Percentiles rank a stretch among this genome's conserved stretches.
Evolutionary conservation across 2,888 invertebrate species (phyloP).

Genomic region (Maniola hyperantus): DNA sequence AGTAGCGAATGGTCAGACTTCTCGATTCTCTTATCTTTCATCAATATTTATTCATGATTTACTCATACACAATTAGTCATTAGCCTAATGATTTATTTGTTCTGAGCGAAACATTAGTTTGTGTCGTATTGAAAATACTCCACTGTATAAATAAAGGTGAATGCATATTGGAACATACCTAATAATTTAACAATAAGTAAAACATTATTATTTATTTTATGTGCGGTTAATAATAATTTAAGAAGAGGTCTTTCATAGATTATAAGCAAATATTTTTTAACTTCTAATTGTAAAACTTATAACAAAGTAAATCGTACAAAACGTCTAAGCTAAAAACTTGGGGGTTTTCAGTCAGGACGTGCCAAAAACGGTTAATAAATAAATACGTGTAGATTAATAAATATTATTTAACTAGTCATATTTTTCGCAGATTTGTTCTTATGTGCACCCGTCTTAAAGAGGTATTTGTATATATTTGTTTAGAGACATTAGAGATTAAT

Average conservation of each 20-base stretch:
- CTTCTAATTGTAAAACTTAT: no score
- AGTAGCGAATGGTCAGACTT: neutral
- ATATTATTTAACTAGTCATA: no score
- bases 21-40: constrained; percentile 29
- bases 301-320: no score
- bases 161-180: neutral
- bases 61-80: constrained; percentile 21
- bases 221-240: no score
- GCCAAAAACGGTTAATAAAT: neutral
- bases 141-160: neutral
- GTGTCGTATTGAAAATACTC: constrained; percentile 27
- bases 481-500: constrained; percentile 32
- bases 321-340: no score
- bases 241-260: no score
- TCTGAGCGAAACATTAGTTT: constrained; percentile 25
- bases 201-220: no score
- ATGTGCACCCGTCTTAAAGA: neutral
- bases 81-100: constrained; percentile 30
- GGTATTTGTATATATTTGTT: constrained; percentile 7
- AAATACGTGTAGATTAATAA: no score
- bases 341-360: no score
- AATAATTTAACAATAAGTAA: no score
- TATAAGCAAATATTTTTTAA: no score
- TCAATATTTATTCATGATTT: constrained; percentile 22
- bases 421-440: neutral